Evolutionary conservation across 2,888 invertebrate genomes (phyloP).

Genomic region (Athrips mouffetella): DNA sequence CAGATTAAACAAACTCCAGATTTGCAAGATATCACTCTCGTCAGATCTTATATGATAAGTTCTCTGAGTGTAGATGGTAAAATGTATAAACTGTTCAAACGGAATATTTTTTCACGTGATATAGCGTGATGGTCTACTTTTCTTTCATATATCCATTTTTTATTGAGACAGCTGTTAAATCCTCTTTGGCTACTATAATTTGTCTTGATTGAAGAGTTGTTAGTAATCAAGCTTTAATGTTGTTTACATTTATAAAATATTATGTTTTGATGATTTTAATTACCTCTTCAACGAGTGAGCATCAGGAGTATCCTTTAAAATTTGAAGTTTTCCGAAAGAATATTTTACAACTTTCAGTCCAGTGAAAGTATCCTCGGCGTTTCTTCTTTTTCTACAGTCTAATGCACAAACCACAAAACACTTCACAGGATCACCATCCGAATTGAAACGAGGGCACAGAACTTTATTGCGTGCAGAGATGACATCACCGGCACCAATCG

Average conservation of each 20-base stretch:
- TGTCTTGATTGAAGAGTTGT: neutral
- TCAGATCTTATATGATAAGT: slow-evolving; percentile 11
- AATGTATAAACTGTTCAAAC: neutral
- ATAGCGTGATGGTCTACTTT: slow-evolving; percentile 13
- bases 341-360: slow-evolving; percentile 73
- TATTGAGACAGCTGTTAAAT: neutral
- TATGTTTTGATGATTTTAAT: slow-evolving; percentile 27
- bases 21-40: slow-evolving; percentile 10
- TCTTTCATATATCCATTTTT: slow-evolving; percentile 12
- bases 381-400: slow-evolving; percentile 49
- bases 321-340: slow-evolving; percentile 70
- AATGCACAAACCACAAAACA: slow-evolving; percentile 42
- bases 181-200: neutral
- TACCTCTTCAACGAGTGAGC: slow-evolving; percentile 51
- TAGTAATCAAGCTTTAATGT: neutral
- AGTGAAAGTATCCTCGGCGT: slow-evolving; percentile 75
- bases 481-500: slow-evolving; percentile 47
- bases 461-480: slow-evolving; percentile 24
- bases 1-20: slow-evolving; percentile 12
- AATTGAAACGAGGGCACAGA: slow-evolving; percentile 32
- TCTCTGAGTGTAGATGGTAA: neutral
- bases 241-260: neutral
- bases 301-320: slow-evolving; percentile 44
- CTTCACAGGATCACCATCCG: slow-evolving; percentile 36
- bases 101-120: slow-evolving; percentile 17